Conservation (phyloP, 2,797 vertebrate genomes). For the Oceanodroma leucorhoa region DNA sequence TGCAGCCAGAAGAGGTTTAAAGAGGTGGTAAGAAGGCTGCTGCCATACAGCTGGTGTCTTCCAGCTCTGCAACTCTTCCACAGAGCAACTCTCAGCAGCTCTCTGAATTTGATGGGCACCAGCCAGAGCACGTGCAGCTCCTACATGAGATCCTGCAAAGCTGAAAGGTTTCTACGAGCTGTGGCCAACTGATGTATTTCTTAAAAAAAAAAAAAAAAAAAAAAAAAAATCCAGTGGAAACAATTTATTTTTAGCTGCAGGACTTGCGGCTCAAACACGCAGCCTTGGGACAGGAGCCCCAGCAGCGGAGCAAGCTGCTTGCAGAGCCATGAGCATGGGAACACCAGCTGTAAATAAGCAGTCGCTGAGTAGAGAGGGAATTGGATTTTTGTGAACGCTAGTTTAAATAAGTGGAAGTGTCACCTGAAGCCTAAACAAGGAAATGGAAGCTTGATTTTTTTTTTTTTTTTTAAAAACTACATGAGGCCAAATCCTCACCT, state of each 20-base stretch:
- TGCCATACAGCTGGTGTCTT: background rate
- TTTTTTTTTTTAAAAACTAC: background rate
- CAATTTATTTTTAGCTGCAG: background rate
- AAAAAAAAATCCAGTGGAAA: background rate
- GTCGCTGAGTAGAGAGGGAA: background rate
- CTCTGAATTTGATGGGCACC: background rate
- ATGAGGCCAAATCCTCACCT: background rate
- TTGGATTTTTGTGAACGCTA: constrained; percentile 14
- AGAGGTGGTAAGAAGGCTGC: background rate
- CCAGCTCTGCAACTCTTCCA: background rate
- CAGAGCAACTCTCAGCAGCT: background rate
- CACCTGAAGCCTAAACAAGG: constrained; percentile 28
- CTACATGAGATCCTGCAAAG: background rate
- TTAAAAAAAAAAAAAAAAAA: background rate
- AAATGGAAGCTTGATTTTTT: background rate
- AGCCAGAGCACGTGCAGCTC: background rate
- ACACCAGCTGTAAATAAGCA: background rate
- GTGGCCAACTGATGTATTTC: background rate
- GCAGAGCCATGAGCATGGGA: background rate
- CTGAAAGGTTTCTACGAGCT: background rate
- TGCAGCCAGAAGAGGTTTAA: background rate
- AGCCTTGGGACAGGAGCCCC: background rate
- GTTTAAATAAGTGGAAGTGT: constrained; percentile 3
- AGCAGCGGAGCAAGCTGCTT: background rate
- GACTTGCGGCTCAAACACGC: background rate